phyloP scores from a whole-genome alignment of 2,888 invertebrate species.

The Eupithecia inturbata region DNA sequence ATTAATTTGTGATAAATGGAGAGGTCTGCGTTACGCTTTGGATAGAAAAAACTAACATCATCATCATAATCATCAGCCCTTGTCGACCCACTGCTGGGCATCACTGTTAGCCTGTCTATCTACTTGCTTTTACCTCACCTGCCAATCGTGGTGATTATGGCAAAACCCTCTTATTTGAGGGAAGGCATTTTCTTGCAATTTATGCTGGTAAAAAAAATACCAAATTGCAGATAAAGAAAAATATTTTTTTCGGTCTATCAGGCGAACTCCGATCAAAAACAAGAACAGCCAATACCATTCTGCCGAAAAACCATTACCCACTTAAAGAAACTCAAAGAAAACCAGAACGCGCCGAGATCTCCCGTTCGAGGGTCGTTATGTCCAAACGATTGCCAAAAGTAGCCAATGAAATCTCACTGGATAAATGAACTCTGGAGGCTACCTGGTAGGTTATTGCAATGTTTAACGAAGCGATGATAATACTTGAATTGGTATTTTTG shows the following conservation, averaged over 20 bases:
- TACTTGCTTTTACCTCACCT: too few relatives aligned
- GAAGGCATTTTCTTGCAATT: too few relatives aligned
- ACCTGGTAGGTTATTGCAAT: constrained; percentile 66
- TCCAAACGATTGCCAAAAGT: constrained; percentile 66
- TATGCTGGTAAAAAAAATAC: too few relatives aligned
- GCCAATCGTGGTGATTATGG: too few relatives aligned
- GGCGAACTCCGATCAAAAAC: constrained; percentile 12
- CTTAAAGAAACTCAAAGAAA: constrained; percentile 60
- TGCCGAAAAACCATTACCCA: constrained; percentile 42
- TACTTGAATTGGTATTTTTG: not conserved
- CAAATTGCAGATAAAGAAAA: not conserved
- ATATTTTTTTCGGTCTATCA: not conserved
- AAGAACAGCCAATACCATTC: constrained; percentile 20
- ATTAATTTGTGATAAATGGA: not conserved
- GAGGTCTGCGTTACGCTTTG: not conserved
- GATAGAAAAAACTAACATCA: not conserved
- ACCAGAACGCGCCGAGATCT: constrained; percentile 66
- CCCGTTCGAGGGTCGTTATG: constrained; percentile 67
- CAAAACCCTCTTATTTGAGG: too few relatives aligned
- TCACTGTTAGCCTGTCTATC: too few relatives aligned
- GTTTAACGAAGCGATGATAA: constrained; percentile 46
- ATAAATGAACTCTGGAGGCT: constrained; percentile 60
- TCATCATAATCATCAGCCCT: too few relatives aligned
- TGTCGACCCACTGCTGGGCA: too few relatives aligned
- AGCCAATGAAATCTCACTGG: constrained; percentile 68